Evolutionary conservation across 1,140 invertebrate genomes (phyloP).

Genomic region (Halesus radiatus): DNA sequence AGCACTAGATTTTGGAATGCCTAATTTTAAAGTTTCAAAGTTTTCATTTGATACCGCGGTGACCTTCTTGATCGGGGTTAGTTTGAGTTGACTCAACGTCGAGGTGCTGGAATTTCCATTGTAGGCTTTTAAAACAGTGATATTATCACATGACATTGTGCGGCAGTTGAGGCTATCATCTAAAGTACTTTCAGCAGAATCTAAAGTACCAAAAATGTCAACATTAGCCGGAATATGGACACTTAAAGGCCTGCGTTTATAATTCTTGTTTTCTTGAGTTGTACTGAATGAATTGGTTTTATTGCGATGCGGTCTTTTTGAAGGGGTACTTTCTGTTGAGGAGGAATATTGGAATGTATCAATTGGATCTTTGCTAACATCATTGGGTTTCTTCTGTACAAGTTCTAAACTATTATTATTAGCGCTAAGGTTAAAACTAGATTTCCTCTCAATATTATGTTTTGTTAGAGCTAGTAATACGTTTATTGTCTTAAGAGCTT

Average conservation of each 20-base stretch:
- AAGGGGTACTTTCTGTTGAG: constrained; percentile 64
- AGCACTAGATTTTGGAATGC: constrained; percentile 69
- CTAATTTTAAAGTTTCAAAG: constrained; percentile 14
- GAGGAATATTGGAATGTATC: constrained; percentile 58
- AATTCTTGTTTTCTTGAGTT: constrained; percentile 43
- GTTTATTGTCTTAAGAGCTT: constrained; percentile 70
- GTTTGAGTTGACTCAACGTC: constrained; percentile 47
- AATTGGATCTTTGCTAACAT: constrained; percentile 31
- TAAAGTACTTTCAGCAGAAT: constrained; percentile 63
- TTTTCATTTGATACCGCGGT: constrained; percentile 30
- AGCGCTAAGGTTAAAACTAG: constrained; percentile 47
- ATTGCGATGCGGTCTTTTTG: constrained; percentile 59
- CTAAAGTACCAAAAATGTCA: constrained; percentile 64
- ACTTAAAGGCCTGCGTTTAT: constrained; percentile 65
- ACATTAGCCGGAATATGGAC: constrained; percentile 66
- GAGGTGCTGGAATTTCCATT: constrained; percentile 37
- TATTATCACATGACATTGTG: constrained; percentile 58
- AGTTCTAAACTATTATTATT: constrained; percentile 18
- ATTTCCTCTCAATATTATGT: constrained; percentile 58
- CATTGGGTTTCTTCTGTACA: constrained; percentile 14
- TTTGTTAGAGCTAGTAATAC: constrained; percentile 69
- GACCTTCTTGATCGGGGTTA: constrained; percentile 48
- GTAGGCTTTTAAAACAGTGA: constrained; percentile 52
- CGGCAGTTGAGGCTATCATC: constrained; percentile 63
- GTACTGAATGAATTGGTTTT: constrained; percentile 53